Evolutionary conservation across 2,113 vertebrate genomes (phyloP), one percentile per base, ranked within the genome.

Genomic region (Semnopithecus entellus): DNA sequence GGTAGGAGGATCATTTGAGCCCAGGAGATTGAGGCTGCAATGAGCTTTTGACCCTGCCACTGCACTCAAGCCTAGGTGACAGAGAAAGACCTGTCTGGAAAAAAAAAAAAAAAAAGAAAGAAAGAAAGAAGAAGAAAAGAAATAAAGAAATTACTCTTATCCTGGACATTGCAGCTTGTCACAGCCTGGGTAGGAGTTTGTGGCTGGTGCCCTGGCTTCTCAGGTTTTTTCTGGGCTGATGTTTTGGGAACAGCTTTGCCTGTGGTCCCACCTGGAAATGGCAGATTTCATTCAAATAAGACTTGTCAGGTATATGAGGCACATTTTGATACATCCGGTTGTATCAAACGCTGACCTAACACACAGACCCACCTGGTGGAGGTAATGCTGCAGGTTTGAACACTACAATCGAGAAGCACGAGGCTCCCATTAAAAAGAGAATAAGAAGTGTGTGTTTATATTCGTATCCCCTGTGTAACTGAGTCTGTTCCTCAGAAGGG

Each of bases 321-420:
- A 52, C 3, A 6, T 27, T 55, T 30, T 14, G 23, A 35, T 78
- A 3, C 9, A 4, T 75, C 2, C 18, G 12, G 8, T 1, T 8
- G 16, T 78, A 32, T 22, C 8, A 32, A 78, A 30, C 0, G 0
- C 32, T 16, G 48, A 30, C 11, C 14, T 89, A 17, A 68, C 35
- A 17, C 35, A 8, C 17, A 35, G 25, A n/a, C 6, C 13, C 22
- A 18, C 38, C 57, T 40, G 55, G 14, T 76, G 13, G n/a, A 25
- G 27, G 35, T 17, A 2, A 43, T 2, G 18, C 6, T 6, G 27
- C 13, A 5, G 1, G 22, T n/a, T 52, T 64, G 43, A 16, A 22
- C 4, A 0, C 13, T 79, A 1, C 20, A 5, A 40, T 40, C 0
- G 0, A 23, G 38, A 59, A 40, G 18, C 14, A 45, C 0, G 14